Conservation (phyloP, 2,113 vertebrate species). For the Anguilla japonica region DNA sequence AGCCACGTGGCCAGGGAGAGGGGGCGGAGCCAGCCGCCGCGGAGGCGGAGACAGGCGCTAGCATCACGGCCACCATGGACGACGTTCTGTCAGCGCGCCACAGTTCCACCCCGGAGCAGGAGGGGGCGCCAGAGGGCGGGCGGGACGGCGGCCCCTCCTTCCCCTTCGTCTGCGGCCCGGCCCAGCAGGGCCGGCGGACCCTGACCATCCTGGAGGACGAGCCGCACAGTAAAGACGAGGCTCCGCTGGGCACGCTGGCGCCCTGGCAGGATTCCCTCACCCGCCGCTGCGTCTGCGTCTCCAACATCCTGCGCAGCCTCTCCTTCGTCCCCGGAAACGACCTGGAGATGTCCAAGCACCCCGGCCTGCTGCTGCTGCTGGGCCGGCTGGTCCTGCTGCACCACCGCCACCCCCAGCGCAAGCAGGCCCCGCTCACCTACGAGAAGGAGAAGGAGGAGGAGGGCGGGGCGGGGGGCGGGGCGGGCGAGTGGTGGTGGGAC, state of each 20-base stretch:
- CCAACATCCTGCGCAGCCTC: conserved; percentile 96
- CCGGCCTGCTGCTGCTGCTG: conserved; percentile 90
- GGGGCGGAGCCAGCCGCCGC: conserved; percentile 39
- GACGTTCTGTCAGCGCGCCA: conserved; percentile 73
- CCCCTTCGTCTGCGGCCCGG: conserved; percentile 63
- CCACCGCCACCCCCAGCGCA: conserved; percentile 94
- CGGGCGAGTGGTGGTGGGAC: conserved; percentile 99
- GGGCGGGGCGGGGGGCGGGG: conserved; percentile 87
- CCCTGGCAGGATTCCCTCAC: conserved; percentile 97
- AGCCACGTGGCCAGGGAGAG: conserved; percentile 37
- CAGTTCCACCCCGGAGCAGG: conserved; percentile 67
- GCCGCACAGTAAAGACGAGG: conserved; percentile 98
- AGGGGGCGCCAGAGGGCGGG: conserved; percentile 55
- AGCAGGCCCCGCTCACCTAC: conserved; percentile 93
- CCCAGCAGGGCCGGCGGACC: conserved; percentile 70
- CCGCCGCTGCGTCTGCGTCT: conserved; percentile 91
- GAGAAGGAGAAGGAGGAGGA: conserved; percentile 98
- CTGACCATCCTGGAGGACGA: conserved; percentile 93
- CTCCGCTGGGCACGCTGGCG: conserved; percentile 86
- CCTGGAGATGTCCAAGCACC: conserved; percentile 97
- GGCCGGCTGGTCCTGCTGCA: conserved; percentile 94
- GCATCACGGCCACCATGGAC: conserved; percentile 79
- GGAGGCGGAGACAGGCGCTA: background rate
- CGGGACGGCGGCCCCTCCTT: conserved; percentile 77
- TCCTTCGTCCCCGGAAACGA: conserved; percentile 97